A percentile compares a stretch with the other conserved stretches of the same genome.
phyloP scores from a whole-genome alignment of 2,797 vertebrate species.

The Hydrophis major region DNA sequence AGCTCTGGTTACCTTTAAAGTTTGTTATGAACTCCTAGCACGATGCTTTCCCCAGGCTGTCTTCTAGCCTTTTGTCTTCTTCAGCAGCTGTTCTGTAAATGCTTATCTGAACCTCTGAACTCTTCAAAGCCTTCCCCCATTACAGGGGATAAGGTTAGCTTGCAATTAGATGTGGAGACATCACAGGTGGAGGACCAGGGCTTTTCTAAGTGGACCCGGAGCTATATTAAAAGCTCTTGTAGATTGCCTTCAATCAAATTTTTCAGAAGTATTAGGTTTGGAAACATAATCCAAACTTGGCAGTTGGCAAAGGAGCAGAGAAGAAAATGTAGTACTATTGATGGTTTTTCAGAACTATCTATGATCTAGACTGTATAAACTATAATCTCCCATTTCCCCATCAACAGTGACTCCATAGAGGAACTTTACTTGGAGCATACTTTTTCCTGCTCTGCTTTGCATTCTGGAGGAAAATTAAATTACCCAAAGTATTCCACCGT shows the following conservation, averaged over 20 bases:
- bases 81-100: conserved; percentile 12
- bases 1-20: conserved; percentile 3
- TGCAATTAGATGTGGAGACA: conserved; percentile 20
- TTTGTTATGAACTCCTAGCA: neutral
- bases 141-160: conserved; percentile 24
- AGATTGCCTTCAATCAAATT: conserved; percentile 35
- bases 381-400: neutral
- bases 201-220: conserved; percentile 32
- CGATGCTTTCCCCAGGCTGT: neutral
- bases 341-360: conserved; percentile 10
- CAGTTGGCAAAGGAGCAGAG: conserved; percentile 11
- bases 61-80: neutral
- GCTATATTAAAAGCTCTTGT: conserved; percentile 34
- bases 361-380: neutral
- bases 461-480: conserved; percentile 27
- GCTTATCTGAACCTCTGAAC: conserved; percentile 41
- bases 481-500: conserved; percentile 16
- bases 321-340: conserved; percentile 7
- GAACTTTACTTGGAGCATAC: neutral
- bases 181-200: conserved; percentile 5
- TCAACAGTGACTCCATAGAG: neutral
- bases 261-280: conserved; percentile 18
- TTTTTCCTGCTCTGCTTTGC: neutral
- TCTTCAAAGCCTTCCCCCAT: conserved; percentile 34
- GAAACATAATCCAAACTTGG: conserved; percentile 29